Evolutionary conservation across 1,140 invertebrate species (phyloP), one percentile per base, ranked within the genome.

Genomic region (Drosophila bifasciata): DNA sequence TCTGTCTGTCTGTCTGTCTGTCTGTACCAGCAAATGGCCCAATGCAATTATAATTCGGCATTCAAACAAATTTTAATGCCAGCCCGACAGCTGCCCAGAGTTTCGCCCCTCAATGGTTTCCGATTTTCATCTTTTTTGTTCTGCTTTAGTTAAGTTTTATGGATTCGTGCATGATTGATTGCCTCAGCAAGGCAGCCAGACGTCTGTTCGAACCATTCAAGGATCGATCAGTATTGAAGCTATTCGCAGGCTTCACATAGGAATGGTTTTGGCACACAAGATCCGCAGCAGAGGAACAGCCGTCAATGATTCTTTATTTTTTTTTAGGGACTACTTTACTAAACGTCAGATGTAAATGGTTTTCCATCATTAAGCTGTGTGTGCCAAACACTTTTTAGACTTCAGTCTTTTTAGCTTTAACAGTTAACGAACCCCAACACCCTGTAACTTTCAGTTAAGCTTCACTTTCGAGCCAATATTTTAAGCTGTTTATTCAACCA

Each of bases 11-110:
- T 21, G 11, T 36, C 49, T n/a, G n/a, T 3, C 13, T 23, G 15
- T 6, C 17, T 36, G 57, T 61, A 62, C 63, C 56, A 50, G 40
- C 56, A 74, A 78, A 74, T 69, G 23, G 45, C 19, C 36, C 69
- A 74, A 69, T 78, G 79, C 79, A 74, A 83, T 83, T 83, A 83
- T 83, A 83, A 83, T 78, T 78, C 79, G 69, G 56, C 62, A 55
- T 58, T 69, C 74, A 78, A 74, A 83, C 52, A 83, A 61, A 64
- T 51, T 73, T 52, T 78, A 48, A 57, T 45, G 48, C 55, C 60
- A 79, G 62, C 68, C 68, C 73, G 75, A 28, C 76, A 79, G 50
- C 46, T 78, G 32, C 49, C 68, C 44, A 56, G n/a, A 46, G 45
- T n/a, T 45, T 39, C 39, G 40, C 7, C 13, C 61, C 39, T 63